Evolutionary conservation across 2,888 invertebrate genomes (phyloP), one percentile per base, ranked within the genome.

Genomic region (Stramonita haemastoma): DNA sequence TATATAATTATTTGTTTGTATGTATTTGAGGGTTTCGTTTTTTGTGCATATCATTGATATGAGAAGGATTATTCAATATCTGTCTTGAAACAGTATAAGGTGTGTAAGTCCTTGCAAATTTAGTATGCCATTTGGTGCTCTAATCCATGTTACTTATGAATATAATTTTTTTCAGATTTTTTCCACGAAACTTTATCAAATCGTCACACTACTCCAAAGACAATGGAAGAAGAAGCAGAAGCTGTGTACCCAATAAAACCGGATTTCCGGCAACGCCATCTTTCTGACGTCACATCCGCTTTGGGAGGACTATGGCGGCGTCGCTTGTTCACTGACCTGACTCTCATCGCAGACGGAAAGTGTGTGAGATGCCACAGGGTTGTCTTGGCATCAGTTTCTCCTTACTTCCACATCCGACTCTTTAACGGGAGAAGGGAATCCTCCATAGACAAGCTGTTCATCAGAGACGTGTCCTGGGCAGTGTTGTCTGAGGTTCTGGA

Each of bases 401-500:
- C 91, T 0, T 91, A 91, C 86, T 91, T 91, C 86, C 90, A 91
- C 86, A 22, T 84, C 26, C 46, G 91, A 26, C 90, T 91, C 46
- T 91, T 88, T 86, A 91, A 90, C 73, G 91, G 91, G 1, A 85
- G 88, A 19, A 85, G 87, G 13, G 91, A 91, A 81, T 87, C 85
- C 70, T 86, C 90, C 19, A 60, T 84, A 13, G 90, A 90, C 70
- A 91, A 90, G 56, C 56, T 91, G 32, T 90, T 89, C 86, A 46
- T 91, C 32, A 87, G 86, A 56, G 88, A 89, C 34, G 77, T 98
- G 66, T 97, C 97, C 90, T 97, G 97, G 26, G 97, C 97, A 92
- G 97, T 98, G 94, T 97, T 98, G 96, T 97, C 97, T 91, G 97
- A 97, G 89, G 97, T 98, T 81, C 97, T 98, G 91, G 97, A 98